phyloP scores from a whole-genome alignment of 2,797 vertebrate genomes.

The Poecile montanus region DNA sequence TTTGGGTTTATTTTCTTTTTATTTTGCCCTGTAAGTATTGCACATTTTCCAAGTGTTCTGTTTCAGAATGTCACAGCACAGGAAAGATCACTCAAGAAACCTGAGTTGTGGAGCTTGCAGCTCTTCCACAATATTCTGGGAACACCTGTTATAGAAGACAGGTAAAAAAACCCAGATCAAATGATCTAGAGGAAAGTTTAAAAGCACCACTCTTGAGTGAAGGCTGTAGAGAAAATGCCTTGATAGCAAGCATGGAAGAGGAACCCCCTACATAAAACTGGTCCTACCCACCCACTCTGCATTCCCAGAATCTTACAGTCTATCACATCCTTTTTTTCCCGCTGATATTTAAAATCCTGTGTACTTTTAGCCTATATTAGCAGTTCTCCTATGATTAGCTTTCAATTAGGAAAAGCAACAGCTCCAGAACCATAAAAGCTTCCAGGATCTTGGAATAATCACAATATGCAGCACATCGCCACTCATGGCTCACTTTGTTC shows the following conservation, averaged over 20 bases:
- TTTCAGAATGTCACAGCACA: not conserved
- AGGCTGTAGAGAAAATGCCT: not conserved
- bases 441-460: not conserved
- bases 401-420: not conserved
- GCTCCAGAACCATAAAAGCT: not conserved
- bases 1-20: not conserved
- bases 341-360: not conserved
- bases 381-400: not conserved
- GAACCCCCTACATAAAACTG: not conserved
- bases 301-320: not conserved
- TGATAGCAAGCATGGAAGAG: not conserved
- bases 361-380: not conserved
- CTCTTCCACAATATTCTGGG: not conserved
- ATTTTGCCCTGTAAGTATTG: not conserved
- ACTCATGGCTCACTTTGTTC: not conserved
- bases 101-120: not conserved
- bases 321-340: not conserved
- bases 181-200: not conserved
- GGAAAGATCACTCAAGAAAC: not conserved
- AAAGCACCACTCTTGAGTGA: not conserved
- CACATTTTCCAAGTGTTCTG: not conserved
- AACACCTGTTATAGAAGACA: accelerated
- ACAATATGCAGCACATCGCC: not conserved
- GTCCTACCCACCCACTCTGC: not conserved
- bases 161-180: not conserved